These are phyloP conservation scores for Trissoscelio sp. DNA, from an alignment of 2,888 invertebrate species.

Conservation along the genomic window DNA sequence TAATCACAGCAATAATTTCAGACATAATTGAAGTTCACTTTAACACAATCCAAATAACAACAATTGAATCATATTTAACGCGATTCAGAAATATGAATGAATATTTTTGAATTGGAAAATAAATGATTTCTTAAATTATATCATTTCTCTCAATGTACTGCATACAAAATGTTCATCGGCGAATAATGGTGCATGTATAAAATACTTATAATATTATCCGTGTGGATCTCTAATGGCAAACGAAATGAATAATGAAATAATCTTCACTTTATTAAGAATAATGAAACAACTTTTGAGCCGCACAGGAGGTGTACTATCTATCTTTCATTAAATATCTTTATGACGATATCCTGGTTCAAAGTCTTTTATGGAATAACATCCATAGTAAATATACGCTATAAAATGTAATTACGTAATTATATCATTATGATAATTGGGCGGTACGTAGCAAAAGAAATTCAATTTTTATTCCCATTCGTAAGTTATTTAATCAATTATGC, in stretches of 20 bases:
- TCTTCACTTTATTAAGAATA: conserved; percentile 17
- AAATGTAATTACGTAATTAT: conserved; percentile 50
- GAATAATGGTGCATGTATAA: too few relatives aligned
- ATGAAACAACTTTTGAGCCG: conserved; percentile 5
- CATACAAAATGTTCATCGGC: too few relatives aligned
- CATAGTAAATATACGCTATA: conserved; percentile 30
- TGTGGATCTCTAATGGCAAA: neutral
- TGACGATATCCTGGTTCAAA: conserved; percentile 19
- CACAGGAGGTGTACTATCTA: neutral
- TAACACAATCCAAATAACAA: too few relatives aligned
- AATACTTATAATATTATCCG: conserved; percentile 13
- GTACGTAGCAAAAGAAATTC: conserved; percentile 33
- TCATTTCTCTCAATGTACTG: too few relatives aligned
- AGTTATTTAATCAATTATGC: conserved; percentile 53
- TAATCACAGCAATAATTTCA: too few relatives aligned
- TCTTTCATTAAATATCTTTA: conserved; percentile 21
- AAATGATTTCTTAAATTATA: too few relatives aligned
- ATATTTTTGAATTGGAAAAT: too few relatives aligned
- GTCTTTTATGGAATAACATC: conserved; percentile 18
- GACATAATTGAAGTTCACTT: too few relatives aligned
- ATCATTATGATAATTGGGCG: conserved; percentile 47
- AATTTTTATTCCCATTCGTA: conserved; percentile 30
- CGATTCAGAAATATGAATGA: too few relatives aligned
- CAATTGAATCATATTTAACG: too few relatives aligned
- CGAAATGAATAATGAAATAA: conserved; percentile 18